A percentile compares a stretch with the other conserved stretches of the same genome.
These are phyloP conservation scores for Zaprionus taronus DNA, from an alignment of 1,140 invertebrate species.

Conservation along the genomic window DNA sequence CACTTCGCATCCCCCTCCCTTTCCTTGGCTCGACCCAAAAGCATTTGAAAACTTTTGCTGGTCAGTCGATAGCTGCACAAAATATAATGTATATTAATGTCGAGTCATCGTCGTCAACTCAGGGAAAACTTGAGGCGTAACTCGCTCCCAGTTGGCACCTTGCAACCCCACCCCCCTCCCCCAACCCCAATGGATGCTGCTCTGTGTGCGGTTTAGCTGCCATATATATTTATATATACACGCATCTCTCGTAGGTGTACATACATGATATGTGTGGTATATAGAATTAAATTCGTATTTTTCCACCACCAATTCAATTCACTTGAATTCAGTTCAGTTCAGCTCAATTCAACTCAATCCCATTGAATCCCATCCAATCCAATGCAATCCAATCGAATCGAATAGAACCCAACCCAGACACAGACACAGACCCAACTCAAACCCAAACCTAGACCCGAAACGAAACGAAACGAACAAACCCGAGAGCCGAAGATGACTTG, in stretches of 20 bases:
- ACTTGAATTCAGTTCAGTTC: conserved; percentile 10
- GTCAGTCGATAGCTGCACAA: conserved; percentile 74
- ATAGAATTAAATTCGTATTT: conserved; percentile 39
- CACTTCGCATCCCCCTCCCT: neutral
- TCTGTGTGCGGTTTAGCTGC: conserved; percentile 71
- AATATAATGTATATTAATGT: conserved; percentile 77
- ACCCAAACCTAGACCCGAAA: neutral
- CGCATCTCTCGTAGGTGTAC: conserved; percentile 8
- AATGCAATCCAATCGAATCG: conserved; percentile 22
- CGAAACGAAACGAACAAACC: conserved; percentile 14
- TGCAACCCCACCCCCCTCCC: conserved; percentile 4
- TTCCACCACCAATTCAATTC: conserved; percentile 58
- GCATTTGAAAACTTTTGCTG: conserved; percentile 72
- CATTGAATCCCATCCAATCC: conserved; percentile 13
- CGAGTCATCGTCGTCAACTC: conserved; percentile 68
- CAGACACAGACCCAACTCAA: no score
- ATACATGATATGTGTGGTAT: conserved; percentile 22
- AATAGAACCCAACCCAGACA: neutral
- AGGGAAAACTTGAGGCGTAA: conserved; percentile 33
- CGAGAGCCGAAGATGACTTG: conserved; percentile 29
- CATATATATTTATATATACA: conserved; percentile 33
- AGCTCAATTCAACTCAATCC: conserved; percentile 17
- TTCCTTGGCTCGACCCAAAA: conserved; percentile 12
- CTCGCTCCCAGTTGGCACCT: conserved; percentile 22
- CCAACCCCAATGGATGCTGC: conserved; percentile 17